Percentiles rank a stretch among this genome's conserved stretches.
These are phyloP conservation scores for Galagoides demidoff DNA, from an alignment of 2,797 vertebrate species.

Conservation along the genomic window DNA sequence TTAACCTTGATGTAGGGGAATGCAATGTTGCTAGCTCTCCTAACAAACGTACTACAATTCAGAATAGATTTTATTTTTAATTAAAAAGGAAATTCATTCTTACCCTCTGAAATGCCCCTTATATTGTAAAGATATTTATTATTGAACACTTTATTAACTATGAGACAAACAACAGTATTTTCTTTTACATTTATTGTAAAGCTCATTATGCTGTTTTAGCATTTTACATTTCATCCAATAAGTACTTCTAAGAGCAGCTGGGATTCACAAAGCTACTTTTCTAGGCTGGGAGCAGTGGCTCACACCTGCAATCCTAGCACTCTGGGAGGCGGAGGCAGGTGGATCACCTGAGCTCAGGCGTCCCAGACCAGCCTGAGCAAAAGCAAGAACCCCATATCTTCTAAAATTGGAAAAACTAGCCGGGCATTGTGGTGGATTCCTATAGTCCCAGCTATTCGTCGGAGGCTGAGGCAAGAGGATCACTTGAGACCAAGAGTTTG, in stretches of 20 bases:
- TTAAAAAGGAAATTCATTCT: neutral
- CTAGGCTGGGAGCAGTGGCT: too few species aligned
- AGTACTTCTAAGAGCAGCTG: neutral
- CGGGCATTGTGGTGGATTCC: too few species aligned
- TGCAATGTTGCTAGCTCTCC: neutral
- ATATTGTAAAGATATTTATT: neutral
- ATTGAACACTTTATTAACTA: slow-evolving; percentile 9
- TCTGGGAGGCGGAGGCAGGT: too few species aligned
- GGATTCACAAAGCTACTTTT: slow-evolving; percentile 34
- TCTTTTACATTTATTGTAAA: slow-evolving; percentile 30
- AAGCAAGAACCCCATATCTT: too few species aligned
- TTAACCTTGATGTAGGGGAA: neutral
- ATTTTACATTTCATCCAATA: slow-evolving; percentile 41
- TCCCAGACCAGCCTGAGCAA: too few species aligned
- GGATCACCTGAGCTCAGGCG: too few species aligned
- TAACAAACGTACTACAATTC: neutral
- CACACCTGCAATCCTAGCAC: too few species aligned
- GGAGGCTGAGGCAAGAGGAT: too few species aligned
- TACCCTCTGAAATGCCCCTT: slow-evolving; percentile 12
- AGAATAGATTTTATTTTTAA: slow-evolving; percentile 26
- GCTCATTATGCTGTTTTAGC: neutral
- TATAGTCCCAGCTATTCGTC: too few species aligned
- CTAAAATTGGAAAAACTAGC: too few species aligned
- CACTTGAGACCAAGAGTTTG: too few species aligned
- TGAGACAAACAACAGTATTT: neutral